phyloP scores from a whole-genome alignment of 2,797 vertebrate species.

The Thripadectes ignobilis region DNA sequence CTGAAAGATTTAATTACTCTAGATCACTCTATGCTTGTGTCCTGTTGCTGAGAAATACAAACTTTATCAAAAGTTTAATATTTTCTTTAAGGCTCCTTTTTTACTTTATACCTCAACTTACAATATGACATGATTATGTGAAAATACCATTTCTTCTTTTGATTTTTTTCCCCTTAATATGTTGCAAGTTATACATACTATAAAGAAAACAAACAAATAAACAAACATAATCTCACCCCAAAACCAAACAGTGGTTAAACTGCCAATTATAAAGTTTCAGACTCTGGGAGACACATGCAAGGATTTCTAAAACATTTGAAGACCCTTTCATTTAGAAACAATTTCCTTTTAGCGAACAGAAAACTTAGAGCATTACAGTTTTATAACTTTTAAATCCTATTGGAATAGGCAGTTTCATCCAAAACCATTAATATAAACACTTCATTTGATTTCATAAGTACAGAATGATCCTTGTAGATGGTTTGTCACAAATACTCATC shows the following conservation, averaged over 20 bases:
- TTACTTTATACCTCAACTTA: background rate
- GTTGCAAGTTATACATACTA: background rate
- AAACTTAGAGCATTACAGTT: background rate
- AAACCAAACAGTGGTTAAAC: background rate
- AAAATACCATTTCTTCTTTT: background rate
- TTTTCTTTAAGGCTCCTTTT: background rate
- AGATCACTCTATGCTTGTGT: background rate
- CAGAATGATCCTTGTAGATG: background rate
- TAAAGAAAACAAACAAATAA: background rate
- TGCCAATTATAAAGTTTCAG: background rate
- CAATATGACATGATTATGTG: no score
- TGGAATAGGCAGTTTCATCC: background rate
- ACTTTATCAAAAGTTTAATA: background rate
- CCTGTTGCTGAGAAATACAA: background rate
- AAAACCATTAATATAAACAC: background rate
- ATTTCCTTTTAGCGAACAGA: background rate
- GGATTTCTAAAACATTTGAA: background rate
- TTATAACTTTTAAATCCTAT: background rate
- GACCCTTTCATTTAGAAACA: background rate
- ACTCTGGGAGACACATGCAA: background rate
- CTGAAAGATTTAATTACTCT: background rate
- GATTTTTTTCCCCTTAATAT: background rate
- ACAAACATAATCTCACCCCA: background rate
- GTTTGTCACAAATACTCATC: background rate
- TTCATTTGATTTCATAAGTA: background rate